Evolutionary conservation across 2,888 invertebrate genomes (phyloP).

Genomic region (Aquatica leii): DNA sequence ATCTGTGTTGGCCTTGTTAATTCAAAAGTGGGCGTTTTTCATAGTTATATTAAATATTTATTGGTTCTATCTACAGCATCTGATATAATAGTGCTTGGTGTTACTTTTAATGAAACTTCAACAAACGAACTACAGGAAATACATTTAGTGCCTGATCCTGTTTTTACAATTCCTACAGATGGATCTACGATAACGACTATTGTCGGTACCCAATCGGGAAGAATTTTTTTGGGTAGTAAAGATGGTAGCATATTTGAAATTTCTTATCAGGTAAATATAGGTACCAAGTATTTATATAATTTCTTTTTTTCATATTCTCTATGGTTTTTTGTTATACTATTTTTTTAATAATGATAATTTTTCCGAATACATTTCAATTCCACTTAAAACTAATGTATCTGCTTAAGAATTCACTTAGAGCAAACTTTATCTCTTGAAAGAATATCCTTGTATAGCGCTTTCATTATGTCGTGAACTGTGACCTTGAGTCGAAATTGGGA

Average conservation of each 20-base stretch:
- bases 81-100: conserved; percentile 90
- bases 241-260: conserved; percentile 97
- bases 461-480: too few species aligned
- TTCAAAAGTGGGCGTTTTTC: conserved; percentile 90
- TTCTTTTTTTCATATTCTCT: background rate
- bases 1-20: conserved; percentile 90
- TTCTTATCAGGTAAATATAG: conserved; percentile 81
- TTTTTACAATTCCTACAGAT: conserved; percentile 91
- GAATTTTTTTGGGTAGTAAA: conserved; percentile 94
- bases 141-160: conserved; percentile 93
- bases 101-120: conserved; percentile 66
- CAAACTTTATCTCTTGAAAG: too few species aligned
- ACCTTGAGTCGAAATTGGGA: too few species aligned
- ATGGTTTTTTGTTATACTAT: too few species aligned
- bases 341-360: too few species aligned
- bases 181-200: conserved; percentile 85
- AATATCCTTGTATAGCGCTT: too few species aligned
- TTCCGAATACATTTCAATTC: too few species aligned
- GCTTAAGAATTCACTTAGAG: too few species aligned
- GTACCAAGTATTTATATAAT: too few species aligned
- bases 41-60: conserved; percentile 88
- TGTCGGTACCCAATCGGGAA: conserved; percentile 80
- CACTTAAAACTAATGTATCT: too few species aligned
- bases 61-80: conserved; percentile 93
- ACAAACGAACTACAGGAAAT: conserved; percentile 74